Base-by-base conservation (phyloP, 2,113 vertebrate genomes). In the Cathartes aura region DNA sequence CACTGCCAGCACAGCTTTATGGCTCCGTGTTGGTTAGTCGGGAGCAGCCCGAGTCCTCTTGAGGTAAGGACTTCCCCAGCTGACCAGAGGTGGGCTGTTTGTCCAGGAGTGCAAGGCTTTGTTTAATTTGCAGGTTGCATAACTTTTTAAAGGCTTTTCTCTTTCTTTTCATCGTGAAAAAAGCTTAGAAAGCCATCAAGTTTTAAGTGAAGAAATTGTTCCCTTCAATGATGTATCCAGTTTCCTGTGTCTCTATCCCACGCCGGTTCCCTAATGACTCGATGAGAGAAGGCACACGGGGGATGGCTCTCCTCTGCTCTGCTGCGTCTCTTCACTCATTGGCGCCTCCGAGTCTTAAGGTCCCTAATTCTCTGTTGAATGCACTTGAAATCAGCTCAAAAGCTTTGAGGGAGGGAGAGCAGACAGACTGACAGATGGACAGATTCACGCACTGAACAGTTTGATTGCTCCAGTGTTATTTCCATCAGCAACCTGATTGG, bases 331-430 rank as follows among this genome's bases (percentile, higher is more conserved):
- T 45, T 86, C 82, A 3, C 58, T 86, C 62, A 12, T 1, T 59
- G 90, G 80, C 10, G 9, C 72, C 59, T 73, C 55, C 0, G 5
- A 86, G 79, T 56, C 53, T 66, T 76, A 21, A 92, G 63, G 82
- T 70, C 53, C 62, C 59, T 47, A 70, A 80, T 87, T 91, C 67
- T 78, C 40, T 53, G 40, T 70, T 48, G 72, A 92, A 92, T 42
- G 59, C 72, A 42, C 89, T 92, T 83, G 75, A 91, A 96, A 92
- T 95, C 82, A 75, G 64, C 73, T 96, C 81, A 29, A 63, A 93
- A 89, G 80, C 91, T 93, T 6, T 1, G 71, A 56, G 64, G 20
- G 68, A 76, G 55, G 1, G 19, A 64, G 68, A 38, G 56, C 62
- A 75, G 78, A 43, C 55, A 17, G 76, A 74, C 81, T 50, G 92